phyloP scores from a whole-genome alignment of 2,113 vertebrate species.

The Atrichornis clamosus region DNA sequence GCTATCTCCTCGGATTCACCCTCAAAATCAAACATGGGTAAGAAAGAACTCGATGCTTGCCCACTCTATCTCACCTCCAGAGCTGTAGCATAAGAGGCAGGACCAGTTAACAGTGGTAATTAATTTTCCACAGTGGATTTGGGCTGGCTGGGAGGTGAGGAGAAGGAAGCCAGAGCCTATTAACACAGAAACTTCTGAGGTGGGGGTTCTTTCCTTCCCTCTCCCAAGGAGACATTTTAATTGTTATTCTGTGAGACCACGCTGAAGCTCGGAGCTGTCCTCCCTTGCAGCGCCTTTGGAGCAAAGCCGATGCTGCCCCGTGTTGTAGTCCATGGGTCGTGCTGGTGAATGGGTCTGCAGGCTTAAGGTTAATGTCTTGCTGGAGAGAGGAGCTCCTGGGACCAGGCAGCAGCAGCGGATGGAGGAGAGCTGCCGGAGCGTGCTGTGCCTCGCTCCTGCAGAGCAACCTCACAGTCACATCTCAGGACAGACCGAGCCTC shows the following conservation, averaged over 20 bases:
- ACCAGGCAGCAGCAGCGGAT: fast-evolving
- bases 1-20: neutral
- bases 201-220: fast-evolving
- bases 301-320: neutral
- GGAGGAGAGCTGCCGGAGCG: neutral
- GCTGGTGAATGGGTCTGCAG: neutral
- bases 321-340: fast-evolving
- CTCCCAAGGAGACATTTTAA: fast-evolving
- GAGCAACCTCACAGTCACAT: fast-evolving
- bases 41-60: neutral
- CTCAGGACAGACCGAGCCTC: neutral
- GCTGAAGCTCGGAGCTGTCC: fast-evolving
- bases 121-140: neutral
- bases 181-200: neutral
- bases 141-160: neutral
- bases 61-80: neutral
- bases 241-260: neutral
- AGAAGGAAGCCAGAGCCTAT: neutral
- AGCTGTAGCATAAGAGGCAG: neutral
- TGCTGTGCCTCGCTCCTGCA: neutral
- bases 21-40: neutral
- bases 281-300: neutral
- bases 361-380: neutral
- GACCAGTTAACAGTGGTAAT: neutral
- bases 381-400: neutral